Base-by-base conservation (phyloP, 2,888 invertebrate genomes). In the Halictus quadricinctus region DNA sequence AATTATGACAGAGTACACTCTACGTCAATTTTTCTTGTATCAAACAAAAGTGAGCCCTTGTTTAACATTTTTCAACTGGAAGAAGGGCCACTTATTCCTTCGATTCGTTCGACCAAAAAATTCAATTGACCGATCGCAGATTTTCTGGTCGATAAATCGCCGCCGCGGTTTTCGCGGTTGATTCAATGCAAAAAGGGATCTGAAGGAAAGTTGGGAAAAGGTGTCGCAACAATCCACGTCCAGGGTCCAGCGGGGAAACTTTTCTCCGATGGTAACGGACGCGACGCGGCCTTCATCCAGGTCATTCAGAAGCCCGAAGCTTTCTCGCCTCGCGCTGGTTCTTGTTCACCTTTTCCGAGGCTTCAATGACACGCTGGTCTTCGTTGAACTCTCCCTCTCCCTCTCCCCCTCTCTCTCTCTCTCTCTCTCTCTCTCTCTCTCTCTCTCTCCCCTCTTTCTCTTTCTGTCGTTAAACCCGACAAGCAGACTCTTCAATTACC, bases 161-260 rank as follows among this genome's bases (percentile, higher is more conserved):
- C 50, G 54, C 46, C 29, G 60, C 46, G 46, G 21, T 43, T 72
- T 54, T 10, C 70, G 66, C 36, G 25, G 43, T 50, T 12, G 58
- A 64, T 75, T 50, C 78, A n/a, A 43, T 54, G 46, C 50, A 70
- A 29, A 70, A 50, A 75, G 29, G 25, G 10, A 66, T 25, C 41
- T 18, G 72, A 25, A 54, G 70, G 82, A 80, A 86, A 89, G 83
- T 89, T 85, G 83, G 81, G 81, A 76, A 64, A 76, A 86, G 84
- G 89, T 89, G 80, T 81, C 81, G 82, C 69, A 72, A 81, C 77
- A 64, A 83, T 83, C 83, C 74, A 69, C 75, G 83, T 54, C 25
- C 86, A 46, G 54, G 21, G 76, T 76, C 75, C 76, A 48, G 82
- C 36, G 46, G 69, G 25, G 43, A 81, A 84, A 86, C 64, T 85